Percentiles rank a stretch among this genome's conserved stretches.
phyloP scores from a whole-genome alignment of 2,113 vertebrate species.

The Xyrauchen texanus region DNA sequence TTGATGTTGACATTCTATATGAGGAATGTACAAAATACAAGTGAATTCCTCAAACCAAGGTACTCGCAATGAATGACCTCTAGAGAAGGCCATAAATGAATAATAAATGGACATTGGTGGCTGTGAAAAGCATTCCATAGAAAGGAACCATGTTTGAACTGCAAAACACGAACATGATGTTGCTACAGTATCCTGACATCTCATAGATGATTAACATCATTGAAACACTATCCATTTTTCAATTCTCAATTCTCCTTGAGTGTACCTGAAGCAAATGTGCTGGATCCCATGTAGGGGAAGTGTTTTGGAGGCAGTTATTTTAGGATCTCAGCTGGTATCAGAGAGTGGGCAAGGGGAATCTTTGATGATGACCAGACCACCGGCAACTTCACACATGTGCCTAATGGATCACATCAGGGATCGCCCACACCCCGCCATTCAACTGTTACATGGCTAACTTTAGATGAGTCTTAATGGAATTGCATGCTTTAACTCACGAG shows the following conservation, averaged over 20 bases:
- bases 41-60: background rate
- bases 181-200: background rate
- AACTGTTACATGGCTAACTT: conserved; percentile 36
- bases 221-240: background rate
- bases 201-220: background rate
- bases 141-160: background rate
- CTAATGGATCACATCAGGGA: conserved; percentile 58
- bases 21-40: background rate
- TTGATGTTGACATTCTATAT: background rate
- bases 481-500: conserved; percentile 16
- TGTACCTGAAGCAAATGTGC: background rate
- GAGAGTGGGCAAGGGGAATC: conserved; percentile 19
- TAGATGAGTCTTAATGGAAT: conserved; percentile 2
- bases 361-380: conserved; percentile 57
- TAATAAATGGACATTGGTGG: background rate
- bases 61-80: no score
- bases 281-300: background rate
- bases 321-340: conserved; percentile 27
- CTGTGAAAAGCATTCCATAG: background rate
- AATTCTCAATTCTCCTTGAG: no score
- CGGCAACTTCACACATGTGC: conserved; percentile 45
- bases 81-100: background rate
- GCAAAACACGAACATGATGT: background rate
- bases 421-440: conserved; percentile 41
- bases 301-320: conserved; percentile 24